Evolutionary conservation across 1,140 invertebrate genomes (phyloP), one percentile per base, ranked within the genome.

Genomic region (Homalodisca vitripennis): DNA sequence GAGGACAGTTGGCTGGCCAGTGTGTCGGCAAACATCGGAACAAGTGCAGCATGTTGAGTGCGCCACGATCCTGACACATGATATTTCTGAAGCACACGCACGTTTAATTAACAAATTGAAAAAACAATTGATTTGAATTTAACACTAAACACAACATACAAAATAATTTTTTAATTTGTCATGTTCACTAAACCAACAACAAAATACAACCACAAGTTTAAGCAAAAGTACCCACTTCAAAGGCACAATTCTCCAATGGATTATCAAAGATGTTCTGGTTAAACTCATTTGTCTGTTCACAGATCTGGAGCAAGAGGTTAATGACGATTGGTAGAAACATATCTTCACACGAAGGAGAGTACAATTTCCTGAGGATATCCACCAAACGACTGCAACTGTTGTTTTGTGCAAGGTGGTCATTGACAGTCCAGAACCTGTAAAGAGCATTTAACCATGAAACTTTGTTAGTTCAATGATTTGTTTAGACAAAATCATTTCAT

Each of bases 1-100:
- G 55, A 60, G 27, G 14, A 27, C 6, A 60, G 22, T 70, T 76
- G 77, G 68, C 76, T 81, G 0, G 80, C 76, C 14, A 80, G 73
- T 1, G 86, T 84, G n/a, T 80, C 79, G 0, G 83, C 83, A 77
- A 89, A 90, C 46, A 89, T 74, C 0, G 89, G 89, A 27, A 86
- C 84, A 74, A 86, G 80, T 0, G 83, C 72, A 2, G 85, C 78
- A 76, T 87, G 84, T 57, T 83, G 82, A 14, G 81, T 78, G 30
- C 81, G 78, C 82, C 83, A 86, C 20, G 82, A 82, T 2, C 80
- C 78, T 26, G 78, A 73, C 62, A 89, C 78, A 12, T 78, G 53
- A 69, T 84, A 82, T 26, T 88, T 82, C 66, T 80, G 75, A 73
- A 88, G 89, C 14, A n/a, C n/a, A n/a, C n/a, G n/a, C n/a, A n/a